Conservation (phyloP, 2,113 vertebrate genomes). For the Ailurus styani region DNA sequence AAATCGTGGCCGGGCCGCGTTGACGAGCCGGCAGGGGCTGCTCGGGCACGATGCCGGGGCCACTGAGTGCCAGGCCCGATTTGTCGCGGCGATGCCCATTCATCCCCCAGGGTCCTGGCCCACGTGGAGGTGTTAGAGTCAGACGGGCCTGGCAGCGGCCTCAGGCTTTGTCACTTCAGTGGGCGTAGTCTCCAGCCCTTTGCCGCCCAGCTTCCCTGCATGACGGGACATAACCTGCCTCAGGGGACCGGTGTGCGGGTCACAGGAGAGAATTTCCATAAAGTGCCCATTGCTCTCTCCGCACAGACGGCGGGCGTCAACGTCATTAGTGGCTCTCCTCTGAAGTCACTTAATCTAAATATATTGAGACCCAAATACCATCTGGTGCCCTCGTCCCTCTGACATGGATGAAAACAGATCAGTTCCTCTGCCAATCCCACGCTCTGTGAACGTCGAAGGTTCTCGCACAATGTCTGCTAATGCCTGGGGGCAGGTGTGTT, state of each 20-base stretch:
- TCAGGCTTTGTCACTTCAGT: neutral
- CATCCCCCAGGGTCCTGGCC: neutral
- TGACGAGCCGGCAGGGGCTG: neutral
- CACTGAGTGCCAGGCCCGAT: accelerated
- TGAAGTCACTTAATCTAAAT: neutral
- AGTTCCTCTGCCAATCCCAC: neutral
- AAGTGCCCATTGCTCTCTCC: neutral
- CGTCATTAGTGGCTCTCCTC: neutral
- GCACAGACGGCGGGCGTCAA: neutral
- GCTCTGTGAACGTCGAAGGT: neutral
- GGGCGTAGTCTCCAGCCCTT: neutral
- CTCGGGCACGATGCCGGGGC: neutral
- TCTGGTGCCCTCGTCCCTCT: constrained; percentile 1
- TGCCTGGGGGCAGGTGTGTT: neutral
- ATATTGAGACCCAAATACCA: constrained; percentile 11
- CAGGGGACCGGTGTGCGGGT: neutral
- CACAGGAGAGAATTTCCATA: neutral
- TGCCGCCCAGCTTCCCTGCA: neutral
- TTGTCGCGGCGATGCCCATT: neutral
- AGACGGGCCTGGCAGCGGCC: neutral
- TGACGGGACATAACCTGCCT: neutral
- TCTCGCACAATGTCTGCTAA: neutral
- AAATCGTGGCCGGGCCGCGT: accelerated
- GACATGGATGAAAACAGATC: neutral
- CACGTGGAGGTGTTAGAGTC: neutral